Conservation (phyloP, 2,113 vertebrate species). For the Dromaius novaehollandiae region DNA sequence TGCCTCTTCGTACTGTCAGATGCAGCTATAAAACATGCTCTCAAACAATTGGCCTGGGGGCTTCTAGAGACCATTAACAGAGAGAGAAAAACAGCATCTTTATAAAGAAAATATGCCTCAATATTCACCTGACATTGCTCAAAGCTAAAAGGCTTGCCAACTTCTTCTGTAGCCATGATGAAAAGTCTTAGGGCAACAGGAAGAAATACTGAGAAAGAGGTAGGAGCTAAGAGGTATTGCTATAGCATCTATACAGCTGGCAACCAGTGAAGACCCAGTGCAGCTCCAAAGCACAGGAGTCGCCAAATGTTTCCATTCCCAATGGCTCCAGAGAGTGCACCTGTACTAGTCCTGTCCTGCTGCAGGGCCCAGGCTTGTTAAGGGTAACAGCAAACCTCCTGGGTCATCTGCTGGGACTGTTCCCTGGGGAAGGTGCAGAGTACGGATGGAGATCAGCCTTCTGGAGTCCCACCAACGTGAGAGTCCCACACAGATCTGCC, state of each 20-base stretch:
- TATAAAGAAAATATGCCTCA: constrained; percentile 31
- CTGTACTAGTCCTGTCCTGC: accelerated
- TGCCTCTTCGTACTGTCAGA: constrained; percentile 37
- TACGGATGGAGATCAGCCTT: not conserved
- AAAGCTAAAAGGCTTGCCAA: constrained; percentile 8
- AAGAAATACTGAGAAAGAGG: not conserved
- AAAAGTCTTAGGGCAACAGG: not conserved
- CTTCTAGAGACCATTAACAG: not conserved
- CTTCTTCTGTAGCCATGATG: not conserved
- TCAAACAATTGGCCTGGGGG: constrained; percentile 50
- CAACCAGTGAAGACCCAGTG: accelerated
- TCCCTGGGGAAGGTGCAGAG: not conserved
- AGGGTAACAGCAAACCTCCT: not conserved
- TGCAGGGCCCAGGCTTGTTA: accelerated
- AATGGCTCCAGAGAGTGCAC: accelerated
- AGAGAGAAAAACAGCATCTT: not conserved
- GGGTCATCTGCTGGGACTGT: not conserved
- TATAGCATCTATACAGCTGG: accelerated
- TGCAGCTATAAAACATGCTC: constrained; percentile 23
- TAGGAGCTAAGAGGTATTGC: not conserved
- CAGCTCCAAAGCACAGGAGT: not conserved
- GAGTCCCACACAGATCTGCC: not conserved
- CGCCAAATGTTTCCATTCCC: not conserved
- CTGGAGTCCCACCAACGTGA: not conserved
- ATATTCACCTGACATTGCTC: constrained; percentile 10